Evolutionary conservation across 2,113 vertebrate species (phyloP).

Genomic region (Lipophrys pholis): DNA sequence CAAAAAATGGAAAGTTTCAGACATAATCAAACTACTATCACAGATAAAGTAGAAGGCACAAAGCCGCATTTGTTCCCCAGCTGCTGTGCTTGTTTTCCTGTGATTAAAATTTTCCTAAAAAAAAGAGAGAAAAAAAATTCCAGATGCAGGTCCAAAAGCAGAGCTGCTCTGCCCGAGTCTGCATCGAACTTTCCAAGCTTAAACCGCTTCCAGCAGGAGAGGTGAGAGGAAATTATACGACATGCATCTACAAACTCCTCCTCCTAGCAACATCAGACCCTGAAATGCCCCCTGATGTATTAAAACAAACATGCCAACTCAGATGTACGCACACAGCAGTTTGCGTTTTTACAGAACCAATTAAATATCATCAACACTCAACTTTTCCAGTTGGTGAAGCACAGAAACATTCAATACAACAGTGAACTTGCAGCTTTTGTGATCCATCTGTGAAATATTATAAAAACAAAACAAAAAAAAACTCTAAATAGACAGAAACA

Average conservation of each 20-base stretch:
- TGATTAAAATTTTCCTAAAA: slow-evolving; percentile 13
- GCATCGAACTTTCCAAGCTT: slow-evolving; percentile 21
- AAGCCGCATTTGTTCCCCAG: not conserved
- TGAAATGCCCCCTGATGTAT: slow-evolving; percentile 28
- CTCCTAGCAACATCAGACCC: slow-evolving; percentile 55
- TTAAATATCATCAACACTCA: not conserved
- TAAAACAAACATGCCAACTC: slow-evolving; percentile 21
- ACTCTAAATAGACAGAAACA: not conserved
- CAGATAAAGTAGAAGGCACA: slow-evolving; percentile 1
- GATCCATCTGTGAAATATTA: not conserved
- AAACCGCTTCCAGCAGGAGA: slow-evolving; percentile 32
- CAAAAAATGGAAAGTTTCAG: slow-evolving; percentile 40
- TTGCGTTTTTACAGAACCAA: slow-evolving; percentile 29
- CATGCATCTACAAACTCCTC: slow-evolving; percentile 55
- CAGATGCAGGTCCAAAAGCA: slow-evolving; percentile 25
- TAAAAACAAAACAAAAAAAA: not conserved
- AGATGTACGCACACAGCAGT: slow-evolving; percentile 27
- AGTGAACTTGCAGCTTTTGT: not conserved
- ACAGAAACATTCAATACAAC: not conserved
- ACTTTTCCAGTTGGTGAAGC: not conserved
- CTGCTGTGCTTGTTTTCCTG: not conserved
- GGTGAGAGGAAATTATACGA: slow-evolving; percentile 27
- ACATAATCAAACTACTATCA: slow-evolving; percentile 22
- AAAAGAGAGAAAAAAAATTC: slow-evolving; percentile 5
- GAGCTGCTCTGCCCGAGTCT: slow-evolving; percentile 1